These are phyloP conservation scores for Ptychadena robeensis DNA, from an alignment of 2,797 vertebrate species.

Conservation along the genomic window DNA sequence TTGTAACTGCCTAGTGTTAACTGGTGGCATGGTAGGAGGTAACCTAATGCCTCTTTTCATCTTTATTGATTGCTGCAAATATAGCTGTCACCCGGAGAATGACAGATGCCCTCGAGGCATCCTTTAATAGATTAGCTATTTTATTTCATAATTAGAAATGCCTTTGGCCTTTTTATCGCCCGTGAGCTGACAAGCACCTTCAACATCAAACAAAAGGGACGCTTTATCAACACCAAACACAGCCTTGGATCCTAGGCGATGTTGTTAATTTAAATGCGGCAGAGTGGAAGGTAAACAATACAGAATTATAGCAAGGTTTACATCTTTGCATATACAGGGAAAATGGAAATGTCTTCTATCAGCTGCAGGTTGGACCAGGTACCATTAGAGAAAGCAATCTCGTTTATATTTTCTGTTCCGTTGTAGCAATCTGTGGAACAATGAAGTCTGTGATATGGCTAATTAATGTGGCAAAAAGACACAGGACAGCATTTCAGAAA, in stretches of 20 bases:
- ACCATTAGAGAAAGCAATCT: neutral
- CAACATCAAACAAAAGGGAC: slow-evolving; percentile 64
- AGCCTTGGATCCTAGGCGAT: slow-evolving; percentile 53
- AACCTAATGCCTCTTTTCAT: slow-evolving; percentile 21
- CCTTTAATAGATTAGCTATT: slow-evolving; percentile 58
- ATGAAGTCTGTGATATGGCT: slow-evolving; percentile 23
- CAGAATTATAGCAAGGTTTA: slow-evolving; percentile 38
- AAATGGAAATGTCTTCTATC: neutral
- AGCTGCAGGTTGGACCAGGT: neutral
- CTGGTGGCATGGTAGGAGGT: slow-evolving; percentile 32
- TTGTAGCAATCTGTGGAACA: slow-evolving; percentile 26
- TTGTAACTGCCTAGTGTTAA: slow-evolving; percentile 45
- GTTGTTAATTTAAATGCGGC: slow-evolving; percentile 45
- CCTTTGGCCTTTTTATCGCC: slow-evolving; percentile 66
- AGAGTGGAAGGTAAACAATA: slow-evolving; percentile 43
- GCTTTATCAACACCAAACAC: slow-evolving; percentile 50
- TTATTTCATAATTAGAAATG: slow-evolving; percentile 66
- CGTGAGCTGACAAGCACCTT: slow-evolving; percentile 59
- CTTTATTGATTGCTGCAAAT: slow-evolving; percentile 4
- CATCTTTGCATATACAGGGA: neutral
- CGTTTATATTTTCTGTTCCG: slow-evolving; percentile 6
- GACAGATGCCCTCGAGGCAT: slow-evolving; percentile 56
- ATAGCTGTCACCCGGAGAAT: slow-evolving; percentile 52
- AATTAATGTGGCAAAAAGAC: slow-evolving; percentile 37
- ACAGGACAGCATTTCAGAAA: slow-evolving; percentile 13